Conservation (phyloP, 2,888 invertebrate species). For the Pinctada fucata region DNA sequence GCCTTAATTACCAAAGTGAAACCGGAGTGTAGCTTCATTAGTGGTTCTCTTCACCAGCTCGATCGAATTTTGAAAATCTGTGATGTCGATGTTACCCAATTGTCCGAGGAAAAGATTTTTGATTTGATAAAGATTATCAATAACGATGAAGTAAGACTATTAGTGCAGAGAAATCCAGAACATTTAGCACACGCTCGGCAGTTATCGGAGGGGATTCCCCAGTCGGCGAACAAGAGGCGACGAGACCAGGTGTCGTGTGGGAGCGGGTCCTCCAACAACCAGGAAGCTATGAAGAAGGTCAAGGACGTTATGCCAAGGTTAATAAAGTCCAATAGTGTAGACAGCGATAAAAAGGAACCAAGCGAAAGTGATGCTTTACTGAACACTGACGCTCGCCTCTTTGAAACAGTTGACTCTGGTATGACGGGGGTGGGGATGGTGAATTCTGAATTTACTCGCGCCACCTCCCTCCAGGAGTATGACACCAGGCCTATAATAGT, state of each 20-base stretch:
- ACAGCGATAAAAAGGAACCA: slow-evolving; percentile 27
- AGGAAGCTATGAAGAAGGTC: slow-evolving; percentile 27
- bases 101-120: slow-evolving; percentile 18
- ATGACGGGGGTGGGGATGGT: background rate
- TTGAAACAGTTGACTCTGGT: background rate
- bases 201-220: background rate
- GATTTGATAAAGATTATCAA: slow-evolving; percentile 20
- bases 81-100: slow-evolving; percentile 15
- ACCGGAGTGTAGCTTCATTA: slow-evolving; percentile 20
- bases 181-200: background rate
- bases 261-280: slow-evolving; percentile 16
- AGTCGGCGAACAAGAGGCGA: slow-evolving; percentile 1
- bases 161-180: slow-evolving; percentile 9
- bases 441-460: background rate
- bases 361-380: slow-evolving; percentile 24
- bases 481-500: background rate
- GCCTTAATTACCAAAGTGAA: slow-evolving; percentile 36
- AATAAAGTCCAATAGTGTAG: slow-evolving; percentile 28
- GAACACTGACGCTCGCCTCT: background rate
- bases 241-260: slow-evolving; percentile 26
- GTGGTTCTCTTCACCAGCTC: slow-evolving; percentile 18
- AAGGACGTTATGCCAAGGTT: slow-evolving; percentile 18
- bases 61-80: slow-evolving; percentile 41
- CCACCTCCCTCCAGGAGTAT: slow-evolving; percentile 1
- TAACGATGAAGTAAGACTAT: background rate